phyloP scores from a whole-genome alignment of 2,888 invertebrate species.

The Lagria hirta region DNA sequence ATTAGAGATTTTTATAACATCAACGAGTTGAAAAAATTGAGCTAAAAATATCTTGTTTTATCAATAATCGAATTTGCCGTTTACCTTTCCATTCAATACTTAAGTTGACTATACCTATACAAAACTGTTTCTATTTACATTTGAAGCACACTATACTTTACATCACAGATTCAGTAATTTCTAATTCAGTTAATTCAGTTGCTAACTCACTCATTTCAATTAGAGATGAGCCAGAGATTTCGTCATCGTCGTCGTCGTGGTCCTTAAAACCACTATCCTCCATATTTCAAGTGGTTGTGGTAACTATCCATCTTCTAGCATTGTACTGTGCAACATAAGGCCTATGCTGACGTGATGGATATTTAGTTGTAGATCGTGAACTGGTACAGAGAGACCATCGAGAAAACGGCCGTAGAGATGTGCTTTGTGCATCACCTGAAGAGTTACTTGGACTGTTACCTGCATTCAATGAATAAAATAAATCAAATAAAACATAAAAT shows the following conservation, averaged over 20 bases:
- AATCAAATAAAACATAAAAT: no score
- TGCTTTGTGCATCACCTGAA: slow-evolving; percentile 50
- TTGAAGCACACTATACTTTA: no score
- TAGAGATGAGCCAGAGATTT: slow-evolving; percentile 43
- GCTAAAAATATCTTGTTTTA: no score
- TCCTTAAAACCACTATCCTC: slow-evolving; percentile 27
- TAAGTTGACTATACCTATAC: no score
- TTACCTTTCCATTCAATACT: no score
- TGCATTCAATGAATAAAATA: slow-evolving; percentile 29
- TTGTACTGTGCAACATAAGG: slow-evolving; percentile 45
- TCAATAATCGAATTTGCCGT: no score
- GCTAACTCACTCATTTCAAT: slow-evolving; percentile 42
- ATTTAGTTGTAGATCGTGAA: slow-evolving; percentile 36
- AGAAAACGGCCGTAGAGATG: slow-evolving; percentile 47
- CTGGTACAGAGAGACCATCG: slow-evolving; percentile 49
- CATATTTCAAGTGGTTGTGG: slow-evolving; percentile 49
- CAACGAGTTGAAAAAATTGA: no score
- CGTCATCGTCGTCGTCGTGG: slow-evolving; percentile 29
- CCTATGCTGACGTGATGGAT: slow-evolving; percentile 34
- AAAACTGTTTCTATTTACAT: no score
- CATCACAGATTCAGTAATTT: slow-evolving; percentile 40
- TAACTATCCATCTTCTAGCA: slow-evolving; percentile 47
- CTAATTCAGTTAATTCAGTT: slow-evolving; percentile 42
- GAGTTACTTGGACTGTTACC: slow-evolving; percentile 53
- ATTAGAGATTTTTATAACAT: no score